Evolutionary conservation across 2,797 vertebrate genomes (phyloP), one percentile per base, ranked within the genome.

Genomic region (Pempheris klunzingeri): DNA sequence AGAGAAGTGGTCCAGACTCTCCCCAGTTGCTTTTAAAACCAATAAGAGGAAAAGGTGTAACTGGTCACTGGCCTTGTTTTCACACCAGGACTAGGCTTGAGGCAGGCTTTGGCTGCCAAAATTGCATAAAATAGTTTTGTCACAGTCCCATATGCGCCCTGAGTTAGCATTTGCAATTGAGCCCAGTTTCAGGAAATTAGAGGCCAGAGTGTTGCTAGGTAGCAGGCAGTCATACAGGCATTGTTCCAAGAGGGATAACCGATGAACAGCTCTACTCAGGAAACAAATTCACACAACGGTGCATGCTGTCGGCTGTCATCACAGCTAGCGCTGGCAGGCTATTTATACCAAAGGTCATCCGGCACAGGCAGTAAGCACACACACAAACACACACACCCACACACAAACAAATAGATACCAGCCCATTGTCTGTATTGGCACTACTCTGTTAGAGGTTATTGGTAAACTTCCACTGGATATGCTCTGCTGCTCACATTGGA

Each of bases 271-370:
- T 82, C 77, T 89, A 91, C 86, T 91, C 87, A 87, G 92, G 92
- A 95, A 95, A 95, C 93, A 95, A 90, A 95, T 95, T 95, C 91
- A 93, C 91, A 94, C 91, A 93, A 88, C 88, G 82, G 83, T 87
- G 90, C 90, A 71, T 92, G 93, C 91, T 92, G 93, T 90, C 83
- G 87, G 89, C 93, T 95, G 94, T 96, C 95, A 95, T 92, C 94
- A 94, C 87, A 89, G 87, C 86, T 86, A 89, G 90, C 61, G 78
- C 91, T 71, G 70, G 87, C 82, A 88, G 81, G 87, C 94, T 95
- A 95, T 94, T 95, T 94, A 95, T 95, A 95, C 90, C 90, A 89
- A 90, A 90, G 92, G 91, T 94, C 91, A 94, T 86, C 79, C 85
- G 54, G 84, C 88, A 86, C 90, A 85, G 89, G 80, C 90, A 85